phyloP scores from a whole-genome alignment of 2,797 vertebrate genomes.

The Crenichthys baileyi region DNA sequence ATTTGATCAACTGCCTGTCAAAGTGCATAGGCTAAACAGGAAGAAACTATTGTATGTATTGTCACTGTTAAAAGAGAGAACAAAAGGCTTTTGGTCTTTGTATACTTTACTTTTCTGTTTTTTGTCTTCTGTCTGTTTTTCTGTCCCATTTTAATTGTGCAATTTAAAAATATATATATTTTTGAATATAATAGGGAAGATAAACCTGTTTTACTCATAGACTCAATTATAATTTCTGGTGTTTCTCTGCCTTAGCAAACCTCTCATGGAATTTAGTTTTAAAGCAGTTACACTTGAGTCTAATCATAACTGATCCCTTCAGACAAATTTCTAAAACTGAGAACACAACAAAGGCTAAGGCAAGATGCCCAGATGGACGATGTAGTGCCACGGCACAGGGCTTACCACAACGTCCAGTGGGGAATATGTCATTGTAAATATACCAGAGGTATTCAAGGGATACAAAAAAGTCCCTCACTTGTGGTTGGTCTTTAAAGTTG shows the following conservation, averaged over 20 bases:
- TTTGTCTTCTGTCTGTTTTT: background rate
- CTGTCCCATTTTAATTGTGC: background rate
- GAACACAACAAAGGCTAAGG: slow-evolving; percentile 35
- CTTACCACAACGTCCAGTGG: slow-evolving; percentile 52
- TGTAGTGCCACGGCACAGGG: slow-evolving; percentile 46
- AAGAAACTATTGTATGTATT: too few species aligned
- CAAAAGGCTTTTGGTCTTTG: background rate
- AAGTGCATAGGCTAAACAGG: too few species aligned
- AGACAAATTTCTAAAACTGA: slow-evolving; percentile 46
- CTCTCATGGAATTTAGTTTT: background rate
- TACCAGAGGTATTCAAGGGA: slow-evolving; percentile 55
- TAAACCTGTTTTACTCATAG: background rate
- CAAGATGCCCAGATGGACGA: slow-evolving; percentile 30
- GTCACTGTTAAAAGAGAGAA: too few species aligned
- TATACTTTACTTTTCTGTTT: background rate
- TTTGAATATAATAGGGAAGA: background rate
- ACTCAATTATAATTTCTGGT: too few species aligned
- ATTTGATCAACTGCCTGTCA: too few species aligned
- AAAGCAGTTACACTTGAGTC: slow-evolving; percentile 32
- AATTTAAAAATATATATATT: background rate
- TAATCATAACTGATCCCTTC: slow-evolving; percentile 40
- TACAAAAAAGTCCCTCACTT: slow-evolving; percentile 28
- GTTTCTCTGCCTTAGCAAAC: background rate
- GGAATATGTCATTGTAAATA: slow-evolving; percentile 52
- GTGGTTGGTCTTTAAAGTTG: slow-evolving; percentile 64